phyloP scores from a whole-genome alignment of 2,888 invertebrate species.

The Torymus aiolomorphi region DNA sequence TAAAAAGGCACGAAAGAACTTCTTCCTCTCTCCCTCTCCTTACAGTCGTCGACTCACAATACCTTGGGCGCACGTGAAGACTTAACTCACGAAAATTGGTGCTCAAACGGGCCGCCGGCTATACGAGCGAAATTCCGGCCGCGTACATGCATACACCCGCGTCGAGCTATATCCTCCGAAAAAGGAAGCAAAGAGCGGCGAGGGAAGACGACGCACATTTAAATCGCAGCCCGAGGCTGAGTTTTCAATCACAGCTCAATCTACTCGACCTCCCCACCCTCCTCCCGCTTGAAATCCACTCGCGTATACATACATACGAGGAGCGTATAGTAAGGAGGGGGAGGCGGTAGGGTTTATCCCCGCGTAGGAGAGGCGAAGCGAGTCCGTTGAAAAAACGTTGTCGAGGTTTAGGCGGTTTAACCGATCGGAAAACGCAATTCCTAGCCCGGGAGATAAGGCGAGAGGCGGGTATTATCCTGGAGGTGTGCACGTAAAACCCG shows the following conservation, averaged over 20 bases:
- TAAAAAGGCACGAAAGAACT: slow-evolving; percentile 26
- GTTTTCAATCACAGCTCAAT: slow-evolving; percentile 74
- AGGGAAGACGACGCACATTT: slow-evolving; percentile 62
- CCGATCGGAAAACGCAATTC: slow-evolving; percentile 71
- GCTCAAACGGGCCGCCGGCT: slow-evolving; percentile 17
- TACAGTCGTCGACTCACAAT: not conserved
- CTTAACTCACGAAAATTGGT: slow-evolving; percentile 50
- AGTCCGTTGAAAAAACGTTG: slow-evolving; percentile 64
- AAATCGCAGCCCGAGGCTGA: slow-evolving; percentile 71
- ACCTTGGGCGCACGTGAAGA: slow-evolving; percentile 14
- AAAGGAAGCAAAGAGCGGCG: not conserved
- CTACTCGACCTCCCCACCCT: slow-evolving; percentile 64
- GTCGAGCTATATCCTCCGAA: not conserved
- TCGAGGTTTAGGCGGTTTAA: slow-evolving; percentile 68
- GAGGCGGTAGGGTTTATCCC: slow-evolving; percentile 45
- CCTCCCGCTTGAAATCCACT: slow-evolving; percentile 37
- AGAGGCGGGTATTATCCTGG: slow-evolving; percentile 63
- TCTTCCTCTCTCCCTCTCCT: not conserved
- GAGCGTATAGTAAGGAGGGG: not conserved
- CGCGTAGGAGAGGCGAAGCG: slow-evolving; percentile 21
- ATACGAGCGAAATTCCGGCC: slow-evolving; percentile 14
- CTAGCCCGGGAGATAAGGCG: slow-evolving; percentile 64
- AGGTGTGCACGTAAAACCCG: no score
- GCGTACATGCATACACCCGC: not conserved
- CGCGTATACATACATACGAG: not conserved